Evolutionary conservation across 2,888 invertebrate species (phyloP).

Genomic region (Ormia ochracea): DNA sequence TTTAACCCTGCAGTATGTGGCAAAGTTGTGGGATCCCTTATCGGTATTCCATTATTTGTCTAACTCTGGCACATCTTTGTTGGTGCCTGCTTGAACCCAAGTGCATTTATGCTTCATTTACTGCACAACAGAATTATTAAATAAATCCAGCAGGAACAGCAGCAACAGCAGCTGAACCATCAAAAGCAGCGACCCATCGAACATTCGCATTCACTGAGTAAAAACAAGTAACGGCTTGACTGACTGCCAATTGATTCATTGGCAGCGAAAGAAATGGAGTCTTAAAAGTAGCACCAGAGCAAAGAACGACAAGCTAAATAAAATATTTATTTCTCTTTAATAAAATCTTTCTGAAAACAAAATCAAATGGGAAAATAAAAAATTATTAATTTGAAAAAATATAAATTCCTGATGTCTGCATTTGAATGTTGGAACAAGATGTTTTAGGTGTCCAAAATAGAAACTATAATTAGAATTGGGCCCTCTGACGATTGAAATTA

Average conservation of each 20-base stretch:
- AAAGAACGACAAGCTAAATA: slow-evolving; percentile 4
- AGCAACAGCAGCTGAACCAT: slow-evolving; percentile 8
- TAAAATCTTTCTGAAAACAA: too few species aligned
- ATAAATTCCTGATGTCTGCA: background rate
- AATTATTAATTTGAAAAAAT: background rate
- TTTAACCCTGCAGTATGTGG: background rate
- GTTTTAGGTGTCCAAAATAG: background rate
- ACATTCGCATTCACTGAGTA: slow-evolving; percentile 22
- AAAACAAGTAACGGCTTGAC: slow-evolving; percentile 14
- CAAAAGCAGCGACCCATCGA: slow-evolving; percentile 40
- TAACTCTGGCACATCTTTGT: background rate
- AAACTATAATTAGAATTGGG: slow-evolving; percentile 1
- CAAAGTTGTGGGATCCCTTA: background rate
- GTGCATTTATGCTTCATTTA: slow-evolving; percentile 61
- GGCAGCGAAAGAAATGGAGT: background rate
- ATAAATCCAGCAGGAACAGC: slow-evolving; percentile 6
- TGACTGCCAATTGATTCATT: slow-evolving; percentile 14
- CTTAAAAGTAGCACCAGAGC: background rate
- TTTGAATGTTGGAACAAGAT: background rate
- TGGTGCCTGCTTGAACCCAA: slow-evolving; percentile 34
- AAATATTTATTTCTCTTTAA: background rate
- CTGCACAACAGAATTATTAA: slow-evolving; percentile 46
- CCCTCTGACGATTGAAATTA: background rate
- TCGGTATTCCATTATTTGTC: background rate
- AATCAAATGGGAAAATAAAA: slow-evolving; percentile 7